Conservation (phyloP, 2,888 invertebrate genomes). For the Erynnis tages region DNA sequence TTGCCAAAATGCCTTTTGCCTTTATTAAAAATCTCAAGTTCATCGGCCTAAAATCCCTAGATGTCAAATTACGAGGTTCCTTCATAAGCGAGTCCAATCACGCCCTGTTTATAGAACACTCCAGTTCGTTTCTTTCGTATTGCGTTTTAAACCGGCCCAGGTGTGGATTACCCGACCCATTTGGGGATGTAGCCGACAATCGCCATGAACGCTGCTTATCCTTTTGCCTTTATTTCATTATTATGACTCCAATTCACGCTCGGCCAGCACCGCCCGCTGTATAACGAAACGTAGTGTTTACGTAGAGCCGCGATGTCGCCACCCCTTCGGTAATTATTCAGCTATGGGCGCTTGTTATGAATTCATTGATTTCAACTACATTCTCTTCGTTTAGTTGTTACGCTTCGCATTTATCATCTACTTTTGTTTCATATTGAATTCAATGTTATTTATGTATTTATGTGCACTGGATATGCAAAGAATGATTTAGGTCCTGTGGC, state of each 20-base stretch:
- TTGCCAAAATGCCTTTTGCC: too few species aligned
- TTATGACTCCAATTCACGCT: constrained; percentile 48
- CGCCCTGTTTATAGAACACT: constrained; percentile 16
- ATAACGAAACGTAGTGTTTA: constrained; percentile 38
- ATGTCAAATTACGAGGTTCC: not conserved
- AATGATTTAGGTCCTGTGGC: too few species aligned
- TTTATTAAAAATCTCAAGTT: too few species aligned
- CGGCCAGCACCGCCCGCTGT: constrained; percentile 46
- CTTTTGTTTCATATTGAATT: not conserved
- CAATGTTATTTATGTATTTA: not conserved
- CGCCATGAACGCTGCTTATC: constrained; percentile 39
- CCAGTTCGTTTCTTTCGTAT: constrained; percentile 13
- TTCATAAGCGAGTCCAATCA: constrained; percentile 10
- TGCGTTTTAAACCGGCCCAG: constrained; percentile 26
- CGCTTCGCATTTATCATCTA: not conserved
- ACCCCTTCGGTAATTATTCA: constrained; percentile 26
- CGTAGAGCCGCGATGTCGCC: constrained; percentile 25
- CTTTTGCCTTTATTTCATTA: constrained; percentile 54
- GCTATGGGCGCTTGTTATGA: constrained; percentile 21
- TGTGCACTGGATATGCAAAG: too few species aligned
- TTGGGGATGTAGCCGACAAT: constrained; percentile 34
- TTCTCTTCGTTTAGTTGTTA: constrained; percentile 15
- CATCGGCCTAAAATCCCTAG: not conserved
- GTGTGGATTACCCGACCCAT: constrained; percentile 30
- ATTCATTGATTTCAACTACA: constrained; percentile 25